Conservation (phyloP, 2,888 invertebrate species). For the Colletes collaris region DNA sequence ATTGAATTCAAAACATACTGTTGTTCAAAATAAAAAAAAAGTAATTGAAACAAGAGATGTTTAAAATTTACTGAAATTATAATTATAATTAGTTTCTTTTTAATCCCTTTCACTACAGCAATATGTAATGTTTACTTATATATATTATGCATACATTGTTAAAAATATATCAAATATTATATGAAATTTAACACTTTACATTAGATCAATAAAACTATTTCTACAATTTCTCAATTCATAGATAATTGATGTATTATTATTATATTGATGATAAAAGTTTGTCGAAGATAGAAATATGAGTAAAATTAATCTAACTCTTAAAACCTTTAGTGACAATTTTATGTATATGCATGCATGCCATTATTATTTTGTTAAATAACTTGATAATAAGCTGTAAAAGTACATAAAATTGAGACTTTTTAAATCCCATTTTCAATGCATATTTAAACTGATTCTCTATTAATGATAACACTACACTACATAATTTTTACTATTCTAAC, state of each 20-base stretch:
- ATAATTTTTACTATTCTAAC: constrained; percentile 1
- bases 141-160: constrained; percentile 26
- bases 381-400: constrained; percentile 8
- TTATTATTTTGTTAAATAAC: constrained; percentile 5
- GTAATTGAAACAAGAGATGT: not conserved
- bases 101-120: not conserved
- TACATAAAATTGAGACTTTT: not conserved
- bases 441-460: constrained; percentile 7
- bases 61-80: not conserved
- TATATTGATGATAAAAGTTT: constrained; percentile 16
- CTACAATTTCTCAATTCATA: not conserved
- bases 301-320: not conserved
- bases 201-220: constrained; percentile 26
- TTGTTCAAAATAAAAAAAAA: not conserved
- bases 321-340: constrained; percentile 1
- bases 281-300: constrained; percentile 5
- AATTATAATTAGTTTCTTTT: no score
- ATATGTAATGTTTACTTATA: constrained; percentile 14
- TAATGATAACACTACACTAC: constrained; percentile 4
- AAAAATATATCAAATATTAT: constrained; percentile 52
- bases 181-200: constrained; percentile 42
- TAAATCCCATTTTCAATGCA: constrained; percentile 8
- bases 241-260: constrained; percentile 14
- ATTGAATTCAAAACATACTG: not conserved
- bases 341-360: not conserved